These are phyloP conservation scores for Pelusios castaneus DNA, from an alignment of 2,113 vertebrate species.

Conservation along the genomic window DNA sequence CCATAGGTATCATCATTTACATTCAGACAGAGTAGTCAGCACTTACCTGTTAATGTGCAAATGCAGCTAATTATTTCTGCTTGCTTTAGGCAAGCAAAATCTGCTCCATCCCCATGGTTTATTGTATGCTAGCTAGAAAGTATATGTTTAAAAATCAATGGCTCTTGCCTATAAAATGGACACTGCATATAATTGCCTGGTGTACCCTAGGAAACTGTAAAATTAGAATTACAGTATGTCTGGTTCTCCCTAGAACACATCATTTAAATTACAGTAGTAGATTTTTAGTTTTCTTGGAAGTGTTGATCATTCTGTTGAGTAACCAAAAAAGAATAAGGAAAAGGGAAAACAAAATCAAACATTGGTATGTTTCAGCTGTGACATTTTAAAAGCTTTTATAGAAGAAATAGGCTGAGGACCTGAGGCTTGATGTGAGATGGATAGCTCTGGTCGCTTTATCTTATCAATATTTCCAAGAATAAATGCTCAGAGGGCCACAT, in stretches of 20 bases:
- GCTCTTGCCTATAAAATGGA: conserved; percentile 27
- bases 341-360: conserved; percentile 25
- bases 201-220: conserved; percentile 12
- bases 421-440: conserved; percentile 32
- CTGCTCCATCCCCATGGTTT: neutral
- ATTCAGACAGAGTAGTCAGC: conserved; percentile 30
- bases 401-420: conserved; percentile 34
- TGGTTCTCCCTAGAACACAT: neutral
- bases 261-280: neutral
- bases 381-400: conserved; percentile 52
- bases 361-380: neutral
- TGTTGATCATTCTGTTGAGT: neutral
- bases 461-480: neutral
- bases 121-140: conserved; percentile 29
- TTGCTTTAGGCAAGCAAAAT: conserved; percentile 41
- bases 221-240: neutral
- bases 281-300: conserved; percentile 39
- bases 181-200: conserved; percentile 25
- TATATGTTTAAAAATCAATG: conserved; percentile 40
- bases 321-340: neutral
- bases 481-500: neutral
- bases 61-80: conserved; percentile 56
- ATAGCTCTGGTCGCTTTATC: conserved; percentile 38
- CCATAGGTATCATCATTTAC: neutral
- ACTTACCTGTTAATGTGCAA: conserved; percentile 65